Evolutionary conservation across 2,797 vertebrate species (phyloP), one percentile per base, ranked within the genome.

Genomic region (Malurus splendens): DNA sequence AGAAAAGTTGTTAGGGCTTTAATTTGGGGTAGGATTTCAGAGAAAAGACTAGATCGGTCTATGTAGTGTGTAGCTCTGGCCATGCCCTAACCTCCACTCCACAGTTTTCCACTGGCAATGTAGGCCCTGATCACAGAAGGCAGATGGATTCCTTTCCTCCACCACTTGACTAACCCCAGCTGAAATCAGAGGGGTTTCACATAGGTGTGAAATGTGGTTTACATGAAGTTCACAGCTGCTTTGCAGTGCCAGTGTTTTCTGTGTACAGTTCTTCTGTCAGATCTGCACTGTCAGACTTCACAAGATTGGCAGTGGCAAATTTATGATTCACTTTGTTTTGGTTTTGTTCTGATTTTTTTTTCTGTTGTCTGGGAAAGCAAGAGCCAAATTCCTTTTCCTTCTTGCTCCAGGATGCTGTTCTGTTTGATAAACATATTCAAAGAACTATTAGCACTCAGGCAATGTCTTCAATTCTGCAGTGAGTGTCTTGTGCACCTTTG

Each of bases 291-390:
- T 87, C 70, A 68, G 68, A 82, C 28, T 78, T 67, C 65, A 30
- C n/a, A 59, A 55, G 52, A 72, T 16, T 52, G 73, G 27, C 73
- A 78, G 24, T 4, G 17, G 41, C 33, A 41, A 68, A 62, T 90
- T 90, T 89, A 68, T 89, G 28, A 71, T 78, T 87, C 59, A 61
- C 25, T 83, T 77, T 75, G n/a, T 55, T 93, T 87, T 39, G 14
- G 7, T 59, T 90, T 72, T 81, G 44, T 85, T 81, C 62, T 78
- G 60, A 32, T 83, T 90, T 83, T 68, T 32, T 80, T 81, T 89
- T 78, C 56, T 70, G 14, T 64, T 87, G 38, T 74, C 73, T 89
- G 73, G 32, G 28, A 75, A 81, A 82, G 42, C 8, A 72, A 55
- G 22, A 92, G 32, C 41, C 59, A 92, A 86, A 32, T 59, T 41